Conservation (phyloP, 1,140 invertebrate genomes). For the Periplaneta americana region DNA sequence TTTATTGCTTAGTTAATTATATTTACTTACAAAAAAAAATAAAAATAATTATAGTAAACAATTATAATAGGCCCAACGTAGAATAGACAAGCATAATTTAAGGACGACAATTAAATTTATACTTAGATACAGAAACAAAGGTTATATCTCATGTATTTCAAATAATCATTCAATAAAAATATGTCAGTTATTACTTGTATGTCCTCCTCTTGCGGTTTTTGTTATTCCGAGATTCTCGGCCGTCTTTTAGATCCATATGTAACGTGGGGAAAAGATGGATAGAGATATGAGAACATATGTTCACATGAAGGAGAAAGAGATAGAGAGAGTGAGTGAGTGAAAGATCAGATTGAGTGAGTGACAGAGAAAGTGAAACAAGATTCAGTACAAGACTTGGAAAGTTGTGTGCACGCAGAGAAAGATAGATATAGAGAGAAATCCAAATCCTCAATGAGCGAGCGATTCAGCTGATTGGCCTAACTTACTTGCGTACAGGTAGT, state of each 20-base stretch:
- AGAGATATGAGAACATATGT: not conserved
- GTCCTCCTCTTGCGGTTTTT: not conserved
- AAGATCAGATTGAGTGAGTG: constrained; percentile 22
- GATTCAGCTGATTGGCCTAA: constrained; percentile 21
- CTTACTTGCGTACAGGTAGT: constrained; percentile 33
- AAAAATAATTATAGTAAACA: no score
- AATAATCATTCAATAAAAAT: not conserved
- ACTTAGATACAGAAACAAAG: not conserved
- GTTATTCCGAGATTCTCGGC: not conserved
- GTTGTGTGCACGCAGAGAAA: constrained; percentile 22
- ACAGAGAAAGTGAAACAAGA: constrained; percentile 21
- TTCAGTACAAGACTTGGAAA: constrained; percentile 11
- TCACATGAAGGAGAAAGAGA: not conserved
- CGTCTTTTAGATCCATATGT: not conserved
- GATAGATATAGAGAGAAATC: constrained; percentile 15
- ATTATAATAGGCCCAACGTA: no score
- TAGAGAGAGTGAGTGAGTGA: constrained; percentile 15
- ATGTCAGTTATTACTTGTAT: no score
- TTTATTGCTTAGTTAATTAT: no score
- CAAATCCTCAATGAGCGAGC: not conserved
- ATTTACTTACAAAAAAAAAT: no score
- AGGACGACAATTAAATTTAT: no score
- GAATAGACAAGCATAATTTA: no score
- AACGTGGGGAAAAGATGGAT: not conserved
- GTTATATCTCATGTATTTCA: not conserved